These are phyloP conservation scores for Rhinoraja longicauda DNA, from an alignment of 2,797 vertebrate species.

Conservation along the genomic window DNA sequence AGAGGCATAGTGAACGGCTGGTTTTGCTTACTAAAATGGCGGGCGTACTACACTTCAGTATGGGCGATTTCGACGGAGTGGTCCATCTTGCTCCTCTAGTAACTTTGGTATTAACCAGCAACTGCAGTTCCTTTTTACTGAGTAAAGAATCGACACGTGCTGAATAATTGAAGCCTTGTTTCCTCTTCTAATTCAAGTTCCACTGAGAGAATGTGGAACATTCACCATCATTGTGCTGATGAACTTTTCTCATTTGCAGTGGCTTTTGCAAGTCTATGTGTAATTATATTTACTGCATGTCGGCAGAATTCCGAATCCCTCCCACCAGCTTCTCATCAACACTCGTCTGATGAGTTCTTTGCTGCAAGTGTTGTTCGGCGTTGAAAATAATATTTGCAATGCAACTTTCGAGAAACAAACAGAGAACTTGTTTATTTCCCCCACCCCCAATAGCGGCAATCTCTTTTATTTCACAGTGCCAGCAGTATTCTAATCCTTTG, in stretches of 20 bases:
- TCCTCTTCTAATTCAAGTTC: slow-evolving; percentile 2
- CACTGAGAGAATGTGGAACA: neutral
- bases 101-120: too few relatives aligned
- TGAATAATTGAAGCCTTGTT: neutral
- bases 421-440: neutral
- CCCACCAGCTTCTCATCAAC: slow-evolving; percentile 23
- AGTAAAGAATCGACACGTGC: neutral
- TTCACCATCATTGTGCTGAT: slow-evolving; percentile 11
- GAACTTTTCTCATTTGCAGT: slow-evolving; percentile 8
- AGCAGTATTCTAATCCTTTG: neutral
- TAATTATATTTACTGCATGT: slow-evolving; percentile 2
- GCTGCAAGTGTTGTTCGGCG: neutral
- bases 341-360: slow-evolving; percentile 10
- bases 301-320: neutral
- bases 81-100: too few relatives aligned
- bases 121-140: too few relatives aligned
- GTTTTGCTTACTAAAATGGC: too few relatives aligned
- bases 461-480: neutral
- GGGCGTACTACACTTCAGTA: too few relatives aligned
- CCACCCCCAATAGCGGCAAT: neutral
- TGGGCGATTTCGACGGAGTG: too few relatives aligned
- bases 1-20: too few relatives aligned
- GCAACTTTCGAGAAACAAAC: neutral
- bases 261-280: neutral
- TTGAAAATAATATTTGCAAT: slow-evolving; percentile 9